Conservation (phyloP, 1,140 invertebrate genomes). For the Drosophila bifasciata region DNA sequence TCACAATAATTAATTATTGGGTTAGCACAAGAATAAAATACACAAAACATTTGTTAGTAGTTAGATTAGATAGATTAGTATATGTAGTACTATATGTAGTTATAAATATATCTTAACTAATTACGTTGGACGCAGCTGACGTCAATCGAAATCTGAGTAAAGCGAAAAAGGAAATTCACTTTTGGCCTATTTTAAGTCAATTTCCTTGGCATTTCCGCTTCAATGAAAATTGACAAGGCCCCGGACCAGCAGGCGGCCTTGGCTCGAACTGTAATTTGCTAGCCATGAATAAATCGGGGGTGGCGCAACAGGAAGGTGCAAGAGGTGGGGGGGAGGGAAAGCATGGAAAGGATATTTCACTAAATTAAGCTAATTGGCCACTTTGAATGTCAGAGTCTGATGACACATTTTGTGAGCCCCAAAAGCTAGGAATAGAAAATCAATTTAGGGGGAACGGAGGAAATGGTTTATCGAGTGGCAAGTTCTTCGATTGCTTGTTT, state of each 20-base stretch:
- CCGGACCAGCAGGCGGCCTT: too few relatives aligned
- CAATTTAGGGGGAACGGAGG: neutral
- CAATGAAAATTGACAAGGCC: slow-evolving; percentile 33
- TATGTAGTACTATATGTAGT: neutral
- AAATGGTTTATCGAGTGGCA: slow-evolving; percentile 8
- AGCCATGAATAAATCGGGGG: slow-evolving; percentile 2
- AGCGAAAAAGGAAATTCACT: neutral
- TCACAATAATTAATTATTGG: slow-evolving; percentile 11
- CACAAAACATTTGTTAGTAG: slow-evolving; percentile 12
- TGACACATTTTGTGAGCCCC: slow-evolving; percentile 24
- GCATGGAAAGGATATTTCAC: slow-evolving; percentile 7
- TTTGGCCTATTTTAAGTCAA: slow-evolving; percentile 34
- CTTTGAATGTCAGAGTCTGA: slow-evolving; percentile 33
- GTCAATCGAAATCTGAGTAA: slow-evolving; percentile 18
- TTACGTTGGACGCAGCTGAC: slow-evolving; percentile 9
- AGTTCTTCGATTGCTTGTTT: slow-evolving; percentile 16
- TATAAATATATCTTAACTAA: slow-evolving; percentile 3
- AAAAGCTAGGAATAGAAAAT: slow-evolving; percentile 22
- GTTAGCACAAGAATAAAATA: slow-evolving; percentile 28
- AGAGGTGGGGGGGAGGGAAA: neutral
- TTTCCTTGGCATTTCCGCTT: slow-evolving; percentile 12
- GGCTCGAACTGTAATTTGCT: slow-evolving; percentile 24
- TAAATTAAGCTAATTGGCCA: slow-evolving; percentile 59
- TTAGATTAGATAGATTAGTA: too few relatives aligned
- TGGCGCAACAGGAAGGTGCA: too few relatives aligned